phyloP scores from a whole-genome alignment of 2,797 vertebrate species.

The Presbytis comata region DNA sequence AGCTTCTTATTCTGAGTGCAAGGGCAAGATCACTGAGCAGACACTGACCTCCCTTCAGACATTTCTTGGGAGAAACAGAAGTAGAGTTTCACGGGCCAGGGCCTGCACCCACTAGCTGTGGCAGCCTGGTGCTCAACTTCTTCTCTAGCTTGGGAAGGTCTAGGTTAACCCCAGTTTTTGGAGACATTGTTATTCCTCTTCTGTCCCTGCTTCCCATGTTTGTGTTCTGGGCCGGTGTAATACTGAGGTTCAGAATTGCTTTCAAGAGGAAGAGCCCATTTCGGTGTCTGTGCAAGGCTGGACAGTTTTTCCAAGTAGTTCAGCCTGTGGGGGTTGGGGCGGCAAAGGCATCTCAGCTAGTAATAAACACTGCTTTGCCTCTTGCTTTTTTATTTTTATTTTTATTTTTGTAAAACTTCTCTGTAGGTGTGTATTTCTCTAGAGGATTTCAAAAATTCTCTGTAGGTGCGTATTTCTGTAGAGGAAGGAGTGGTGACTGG shows the following conservation, averaged over 20 bases:
- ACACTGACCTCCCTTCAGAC: neutral
- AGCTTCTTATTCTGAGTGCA: neutral
- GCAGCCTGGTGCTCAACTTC: neutral
- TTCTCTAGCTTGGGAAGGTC: neutral
- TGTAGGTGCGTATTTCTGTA: neutral
- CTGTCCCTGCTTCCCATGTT: neutral
- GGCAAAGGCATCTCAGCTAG: neutral
- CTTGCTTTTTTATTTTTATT: neutral
- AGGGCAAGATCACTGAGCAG: neutral
- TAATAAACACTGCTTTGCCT: neutral
- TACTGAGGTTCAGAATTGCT: neutral
- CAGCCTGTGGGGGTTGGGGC: neutral
- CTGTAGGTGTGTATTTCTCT: neutral
- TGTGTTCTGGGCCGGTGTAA: neutral
- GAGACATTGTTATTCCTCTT: neutral
- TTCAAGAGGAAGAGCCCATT: neutral
- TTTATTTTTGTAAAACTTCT: neutral
- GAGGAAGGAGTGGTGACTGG: neutral
- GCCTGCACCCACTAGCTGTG: rapidly evolving
- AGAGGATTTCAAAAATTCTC: neutral
- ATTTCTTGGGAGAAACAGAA: neutral
- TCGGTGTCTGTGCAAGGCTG: neutral
- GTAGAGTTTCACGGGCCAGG: neutral
- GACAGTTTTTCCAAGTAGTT: neutral
- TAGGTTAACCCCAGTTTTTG: neutral